phyloP scores from a whole-genome alignment of 2,888 invertebrate species.

The Drosophila demipolita region DNA sequence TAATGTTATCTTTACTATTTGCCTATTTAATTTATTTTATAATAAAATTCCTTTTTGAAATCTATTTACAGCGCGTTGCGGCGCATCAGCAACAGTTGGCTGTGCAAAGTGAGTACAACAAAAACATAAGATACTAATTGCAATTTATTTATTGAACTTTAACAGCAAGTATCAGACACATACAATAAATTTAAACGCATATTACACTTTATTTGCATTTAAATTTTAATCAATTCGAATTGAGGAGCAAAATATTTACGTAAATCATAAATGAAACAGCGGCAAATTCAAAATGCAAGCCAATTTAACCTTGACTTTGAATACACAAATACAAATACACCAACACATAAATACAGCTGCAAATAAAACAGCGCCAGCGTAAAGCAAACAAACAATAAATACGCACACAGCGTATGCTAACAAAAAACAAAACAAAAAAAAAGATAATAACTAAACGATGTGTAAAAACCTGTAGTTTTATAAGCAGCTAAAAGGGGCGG shows the following conservation, averaged over 20 bases:
- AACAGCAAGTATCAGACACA: conserved; percentile 75
- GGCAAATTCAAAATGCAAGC: conserved; percentile 23
- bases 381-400: conserved; percentile 51
- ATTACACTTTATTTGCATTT: conserved; percentile 23
- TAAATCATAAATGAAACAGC: conserved; percentile 34
- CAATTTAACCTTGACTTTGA: conserved; percentile 78
- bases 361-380: conserved; percentile 36
- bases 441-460: conserved; percentile 37
- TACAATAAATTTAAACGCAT: conserved; percentile 21
- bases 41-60: conserved; percentile 47
- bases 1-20: not conserved
- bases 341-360: not conserved
- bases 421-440: conserved; percentile 7
- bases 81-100: conserved; percentile 88
- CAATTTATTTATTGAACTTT: conserved; percentile 2
- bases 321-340: conserved; percentile 39
- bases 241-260: conserved; percentile 38
- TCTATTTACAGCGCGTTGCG: conserved; percentile 89
- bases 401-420: conserved; percentile 33
- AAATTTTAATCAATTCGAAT: conserved; percentile 21
- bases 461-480: conserved; percentile 54
- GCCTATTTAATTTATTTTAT: not conserved
- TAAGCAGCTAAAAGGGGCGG: conserved; percentile 3
- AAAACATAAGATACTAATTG: conserved; percentile 21
- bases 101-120: conserved; percentile 85